phyloP scores from a whole-genome alignment of 2,888 invertebrate species.

The Patella depressa region DNA sequence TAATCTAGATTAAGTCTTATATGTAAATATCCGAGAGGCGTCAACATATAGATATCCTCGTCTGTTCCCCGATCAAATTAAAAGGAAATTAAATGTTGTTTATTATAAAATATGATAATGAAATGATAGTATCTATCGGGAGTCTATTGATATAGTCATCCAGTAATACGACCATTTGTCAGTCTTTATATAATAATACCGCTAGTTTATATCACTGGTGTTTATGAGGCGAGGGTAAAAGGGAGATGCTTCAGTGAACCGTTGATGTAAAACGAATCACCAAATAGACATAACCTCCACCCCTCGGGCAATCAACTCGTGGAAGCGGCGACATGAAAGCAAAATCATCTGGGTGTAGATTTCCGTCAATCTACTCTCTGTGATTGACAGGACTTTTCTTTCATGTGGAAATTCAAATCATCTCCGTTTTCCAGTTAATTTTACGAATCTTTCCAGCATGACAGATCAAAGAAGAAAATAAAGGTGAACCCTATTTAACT shows the following conservation, averaged over 20 bases:
- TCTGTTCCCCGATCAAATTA: no score
- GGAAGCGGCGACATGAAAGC: background rate
- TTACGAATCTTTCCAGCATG: background rate
- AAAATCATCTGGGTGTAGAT: background rate
- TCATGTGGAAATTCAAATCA: background rate
- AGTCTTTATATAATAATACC: background rate
- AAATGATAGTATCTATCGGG: no score
- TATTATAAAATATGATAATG: no score
- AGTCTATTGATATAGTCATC: no score
- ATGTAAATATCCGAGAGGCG: background rate
- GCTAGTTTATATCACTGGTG: no score
- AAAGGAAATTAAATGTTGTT: no score
- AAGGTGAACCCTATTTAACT: background rate
- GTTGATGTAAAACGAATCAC: background rate
- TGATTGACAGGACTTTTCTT: background rate
- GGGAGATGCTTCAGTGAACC: background rate
- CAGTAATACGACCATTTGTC: background rate
- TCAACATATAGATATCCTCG: background rate
- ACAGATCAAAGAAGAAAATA: background rate
- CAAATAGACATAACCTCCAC: slow-evolving; percentile 3
- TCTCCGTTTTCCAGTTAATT: slow-evolving; percentile 1
- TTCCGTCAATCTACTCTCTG: background rate
- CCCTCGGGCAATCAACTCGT: slow-evolving; percentile 6
- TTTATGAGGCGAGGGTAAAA: no score
- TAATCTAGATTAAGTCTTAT: background rate